These are phyloP conservation scores for Heterochromis multidens DNA, from an alignment of 2,113 vertebrate species.

Conservation along the genomic window DNA sequence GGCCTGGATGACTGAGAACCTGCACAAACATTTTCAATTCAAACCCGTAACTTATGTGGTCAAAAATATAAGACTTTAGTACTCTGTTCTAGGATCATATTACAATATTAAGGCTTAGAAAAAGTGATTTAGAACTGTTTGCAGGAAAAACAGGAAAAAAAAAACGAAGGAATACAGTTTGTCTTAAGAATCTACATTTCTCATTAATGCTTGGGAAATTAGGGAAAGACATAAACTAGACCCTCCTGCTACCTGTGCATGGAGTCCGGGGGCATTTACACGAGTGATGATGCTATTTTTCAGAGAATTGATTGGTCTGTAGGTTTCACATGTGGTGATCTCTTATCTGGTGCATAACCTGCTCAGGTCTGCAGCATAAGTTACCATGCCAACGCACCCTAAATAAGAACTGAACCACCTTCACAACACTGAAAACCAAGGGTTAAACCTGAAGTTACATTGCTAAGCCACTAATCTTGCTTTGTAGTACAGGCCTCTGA, in stretches of 20 bases:
- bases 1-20: background rate
- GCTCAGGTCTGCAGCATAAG: background rate
- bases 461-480: background rate
- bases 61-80: background rate
- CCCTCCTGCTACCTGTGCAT: fast-evolving
- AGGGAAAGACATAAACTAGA: background rate
- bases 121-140: fast-evolving
- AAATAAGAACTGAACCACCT: background rate
- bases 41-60: background rate
- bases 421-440: background rate
- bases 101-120: background rate
- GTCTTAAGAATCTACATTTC: background rate
- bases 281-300: background rate
- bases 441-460: background rate
- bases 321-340: too few species aligned
- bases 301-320: too few species aligned
- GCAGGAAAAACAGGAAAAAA: background rate
- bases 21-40: background rate
- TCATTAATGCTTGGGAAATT: background rate
- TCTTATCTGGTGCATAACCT: too few species aligned
- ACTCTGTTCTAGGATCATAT: background rate
- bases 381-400: background rate
- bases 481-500: background rate
- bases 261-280: background rate
- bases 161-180: background rate